Evolutionary conservation across 2,888 invertebrate genomes (phyloP).

Genomic region (Agonopterix heracliana): DNA sequence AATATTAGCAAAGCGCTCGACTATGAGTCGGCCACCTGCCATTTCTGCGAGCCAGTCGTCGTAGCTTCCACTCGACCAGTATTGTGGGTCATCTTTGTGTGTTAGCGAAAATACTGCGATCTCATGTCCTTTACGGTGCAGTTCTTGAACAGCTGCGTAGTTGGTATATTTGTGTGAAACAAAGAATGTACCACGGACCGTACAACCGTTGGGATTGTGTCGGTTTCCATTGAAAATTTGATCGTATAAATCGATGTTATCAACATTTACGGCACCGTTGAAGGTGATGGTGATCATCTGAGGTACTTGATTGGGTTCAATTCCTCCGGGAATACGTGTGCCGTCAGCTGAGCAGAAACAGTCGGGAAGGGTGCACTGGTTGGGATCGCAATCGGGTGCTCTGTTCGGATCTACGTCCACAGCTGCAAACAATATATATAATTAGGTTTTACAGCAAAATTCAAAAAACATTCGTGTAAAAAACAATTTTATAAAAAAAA

Average conservation of each 20-base stretch:
- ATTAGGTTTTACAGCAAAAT: background rate
- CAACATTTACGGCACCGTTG: slow-evolving; percentile 94
- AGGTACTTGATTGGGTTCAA: slow-evolving; percentile 90
- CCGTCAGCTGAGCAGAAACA: slow-evolving; percentile 96
- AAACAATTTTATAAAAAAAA: background rate
- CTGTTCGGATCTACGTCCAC: slow-evolving; percentile 94
- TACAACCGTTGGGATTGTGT: slow-evolving; percentile 92
- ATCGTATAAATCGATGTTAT: slow-evolving; percentile 94
- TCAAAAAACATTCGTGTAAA: background rate
- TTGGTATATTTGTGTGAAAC: slow-evolving; percentile 95
- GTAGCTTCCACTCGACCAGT: slow-evolving; percentile 91
- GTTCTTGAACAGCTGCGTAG: slow-evolving; percentile 92
- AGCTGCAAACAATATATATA: slow-evolving; percentile 71
- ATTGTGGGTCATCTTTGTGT: slow-evolving; percentile 93
- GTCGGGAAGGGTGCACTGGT: slow-evolving; percentile 91
- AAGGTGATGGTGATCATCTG: slow-evolving; percentile 96
- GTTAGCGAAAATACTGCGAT: slow-evolving; percentile 94
- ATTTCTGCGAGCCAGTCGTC: slow-evolving; percentile 96
- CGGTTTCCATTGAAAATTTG: slow-evolving; percentile 91
- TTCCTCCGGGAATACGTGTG: slow-evolving; percentile 89
- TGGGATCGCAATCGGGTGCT: slow-evolving; percentile 93
- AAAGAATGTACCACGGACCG: slow-evolving; percentile 92
- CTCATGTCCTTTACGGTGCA: slow-evolving; percentile 93
- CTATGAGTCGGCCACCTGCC: slow-evolving; percentile 92
- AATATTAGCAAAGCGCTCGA: slow-evolving; percentile 93